phyloP scores from a whole-genome alignment of 64 coral and sea anemone genomes.

The Acropora tenuis region DNA sequence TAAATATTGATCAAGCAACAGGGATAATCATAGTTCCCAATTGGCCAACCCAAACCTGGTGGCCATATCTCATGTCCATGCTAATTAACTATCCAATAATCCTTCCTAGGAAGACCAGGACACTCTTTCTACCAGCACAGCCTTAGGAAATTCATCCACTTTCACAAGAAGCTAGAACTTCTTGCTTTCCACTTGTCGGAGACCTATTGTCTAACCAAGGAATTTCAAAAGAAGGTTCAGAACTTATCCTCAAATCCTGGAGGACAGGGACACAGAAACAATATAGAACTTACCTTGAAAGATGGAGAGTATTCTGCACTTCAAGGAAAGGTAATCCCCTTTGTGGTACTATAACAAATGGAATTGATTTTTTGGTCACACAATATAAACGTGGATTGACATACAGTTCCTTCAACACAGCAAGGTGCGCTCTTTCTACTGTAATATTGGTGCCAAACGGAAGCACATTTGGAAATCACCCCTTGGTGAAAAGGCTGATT shows the following conservation, averaged over 20 bases:
- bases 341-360: slow-evolving; percentile 54
- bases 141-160: slow-evolving; percentile 43
- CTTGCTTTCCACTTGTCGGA: slow-evolving; percentile 54
- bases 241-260: slow-evolving; percentile 29
- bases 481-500: no score
- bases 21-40: slow-evolving; percentile 55
- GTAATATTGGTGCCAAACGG: no score
- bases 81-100: slow-evolving; percentile 51
- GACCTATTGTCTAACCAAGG: slow-evolving; percentile 54
- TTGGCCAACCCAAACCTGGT: slow-evolving; percentile 41
- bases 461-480: no score
- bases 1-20: slow-evolving; percentile 12
- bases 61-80: slow-evolving; percentile 44
- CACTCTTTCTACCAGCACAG: slow-evolving; percentile 52
- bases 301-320: slow-evolving; percentile 55
- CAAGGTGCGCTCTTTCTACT: no score
- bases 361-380: not conserved
- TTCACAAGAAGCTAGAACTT: slow-evolving; percentile 59
- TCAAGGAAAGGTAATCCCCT: slow-evolving; percentile 56
- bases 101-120: slow-evolving; percentile 44
- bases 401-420: no score
- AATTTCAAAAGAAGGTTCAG: slow-evolving; percentile 68
- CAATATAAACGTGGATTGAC: slow-evolving; percentile 1
- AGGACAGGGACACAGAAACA: slow-evolving; percentile 55
- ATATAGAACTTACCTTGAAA: slow-evolving; percentile 58